Conservation (phyloP, 1,140 invertebrate species). For the Asobara japonica region DNA sequence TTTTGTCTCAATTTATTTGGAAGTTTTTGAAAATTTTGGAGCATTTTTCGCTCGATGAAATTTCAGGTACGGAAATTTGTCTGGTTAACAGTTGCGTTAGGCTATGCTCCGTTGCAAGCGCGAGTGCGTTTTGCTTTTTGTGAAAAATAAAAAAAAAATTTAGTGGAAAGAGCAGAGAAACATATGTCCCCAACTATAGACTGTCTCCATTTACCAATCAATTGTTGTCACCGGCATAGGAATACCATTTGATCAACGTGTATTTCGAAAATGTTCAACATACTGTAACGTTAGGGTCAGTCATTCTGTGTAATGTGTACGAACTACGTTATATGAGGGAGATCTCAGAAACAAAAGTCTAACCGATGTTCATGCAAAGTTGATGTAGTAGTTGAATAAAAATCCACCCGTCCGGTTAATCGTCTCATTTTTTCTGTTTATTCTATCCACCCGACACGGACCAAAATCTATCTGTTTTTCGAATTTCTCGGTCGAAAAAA, state of each 20-base stretch:
- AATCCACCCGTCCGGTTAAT: neutral
- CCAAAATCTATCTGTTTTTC: too few species aligned
- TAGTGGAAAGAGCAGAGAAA: neutral
- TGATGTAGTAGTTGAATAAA: neutral
- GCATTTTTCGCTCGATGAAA: too few species aligned
- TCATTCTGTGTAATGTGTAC: neutral
- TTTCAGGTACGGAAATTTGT: too few species aligned
- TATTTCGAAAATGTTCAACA: neutral
- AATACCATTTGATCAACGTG: neutral
- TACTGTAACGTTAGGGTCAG: neutral
- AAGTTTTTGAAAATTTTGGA: too few species aligned
- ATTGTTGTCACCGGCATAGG: too few species aligned
- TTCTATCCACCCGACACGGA: neutral
- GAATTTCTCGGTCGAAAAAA: too few species aligned
- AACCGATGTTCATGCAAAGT: neutral
- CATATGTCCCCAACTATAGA: too few species aligned
- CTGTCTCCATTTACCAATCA: too few species aligned
- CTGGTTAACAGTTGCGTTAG: neutral
- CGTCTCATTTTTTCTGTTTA: neutral
- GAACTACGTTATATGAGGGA: neutral
- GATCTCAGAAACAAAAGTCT: neutral
- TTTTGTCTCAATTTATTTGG: too few species aligned
- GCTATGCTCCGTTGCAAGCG: neutral
- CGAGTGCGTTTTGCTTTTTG: neutral
- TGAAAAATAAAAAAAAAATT: neutral